Percentiles rank a stretch among this genome's conserved stretches.
These are phyloP conservation scores for Drosophila serrata DNA, from an alignment of 1,140 invertebrate genomes.

Conservation along the genomic window DNA sequence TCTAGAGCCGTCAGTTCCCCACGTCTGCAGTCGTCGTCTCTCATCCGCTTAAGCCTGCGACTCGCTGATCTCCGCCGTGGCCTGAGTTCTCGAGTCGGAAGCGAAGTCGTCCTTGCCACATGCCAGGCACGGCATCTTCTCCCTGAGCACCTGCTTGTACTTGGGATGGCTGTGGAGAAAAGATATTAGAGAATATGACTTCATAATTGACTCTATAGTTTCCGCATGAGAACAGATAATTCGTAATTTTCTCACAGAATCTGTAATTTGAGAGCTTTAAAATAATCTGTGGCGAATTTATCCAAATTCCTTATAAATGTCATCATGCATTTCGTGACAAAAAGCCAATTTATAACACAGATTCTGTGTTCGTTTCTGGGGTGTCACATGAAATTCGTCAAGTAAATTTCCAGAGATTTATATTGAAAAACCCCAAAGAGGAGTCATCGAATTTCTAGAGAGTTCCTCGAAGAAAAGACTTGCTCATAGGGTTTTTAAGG, in stretches of 20 bases:
- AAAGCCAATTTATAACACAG: conserved; percentile 8
- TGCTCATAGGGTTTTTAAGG: background rate
- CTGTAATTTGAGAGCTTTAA: conserved; percentile 13
- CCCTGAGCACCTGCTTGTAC: conserved; percentile 87
- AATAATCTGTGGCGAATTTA: background rate
- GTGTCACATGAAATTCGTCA: background rate
- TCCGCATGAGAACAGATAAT: background rate
- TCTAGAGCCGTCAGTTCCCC: conserved; percentile 63
- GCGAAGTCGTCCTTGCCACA: conserved; percentile 87
- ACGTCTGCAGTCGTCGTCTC: conserved; percentile 72
- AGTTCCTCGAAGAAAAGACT: background rate
- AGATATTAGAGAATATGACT: background rate
- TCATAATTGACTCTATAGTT: background rate
- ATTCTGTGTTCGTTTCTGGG: background rate
- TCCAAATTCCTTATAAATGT: conserved; percentile 6
- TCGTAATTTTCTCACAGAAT: conserved; percentile 3
- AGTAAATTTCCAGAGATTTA: background rate
- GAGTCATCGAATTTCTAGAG: background rate
- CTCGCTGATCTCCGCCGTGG: conserved; percentile 79
- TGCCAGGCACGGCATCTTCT: conserved; percentile 86
- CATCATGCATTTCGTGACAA: conserved; percentile 19
- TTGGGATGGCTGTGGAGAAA: conserved; percentile 88
- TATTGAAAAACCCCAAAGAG: background rate
- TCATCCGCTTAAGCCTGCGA: conserved; percentile 68
- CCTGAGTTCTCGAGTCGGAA: conserved; percentile 85